phyloP scores from a whole-genome alignment of 2,888 invertebrate genomes.

The Hyalella azteca region DNA sequence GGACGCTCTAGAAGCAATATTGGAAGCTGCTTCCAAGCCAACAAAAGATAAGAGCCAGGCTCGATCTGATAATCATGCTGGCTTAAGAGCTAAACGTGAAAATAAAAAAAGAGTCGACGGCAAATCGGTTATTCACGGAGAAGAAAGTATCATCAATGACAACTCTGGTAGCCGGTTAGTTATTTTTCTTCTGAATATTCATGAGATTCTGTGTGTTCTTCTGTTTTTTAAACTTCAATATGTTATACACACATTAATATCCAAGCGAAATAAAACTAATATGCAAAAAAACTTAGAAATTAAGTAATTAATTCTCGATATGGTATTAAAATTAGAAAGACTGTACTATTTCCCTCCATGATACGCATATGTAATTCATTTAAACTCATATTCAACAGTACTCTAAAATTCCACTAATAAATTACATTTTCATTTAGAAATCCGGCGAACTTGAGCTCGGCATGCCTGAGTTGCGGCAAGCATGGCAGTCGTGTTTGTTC shows the following conservation, averaged over 20 bases:
- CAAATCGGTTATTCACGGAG: not conserved
- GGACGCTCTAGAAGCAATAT: constrained; percentile 49
- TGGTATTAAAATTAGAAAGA: too few relatives aligned
- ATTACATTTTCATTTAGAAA: too few relatives aligned
- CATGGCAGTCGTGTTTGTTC: too few relatives aligned
- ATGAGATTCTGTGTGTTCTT: not conserved
- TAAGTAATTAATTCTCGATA: too few relatives aligned
- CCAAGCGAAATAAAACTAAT: too few relatives aligned
- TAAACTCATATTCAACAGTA: not conserved
- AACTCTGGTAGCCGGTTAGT: not conserved
- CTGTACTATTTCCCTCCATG: too few relatives aligned
- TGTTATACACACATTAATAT: too few relatives aligned
- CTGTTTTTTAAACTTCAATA: not conserved
- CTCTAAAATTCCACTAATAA: not conserved
- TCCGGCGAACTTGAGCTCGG: too few relatives aligned
- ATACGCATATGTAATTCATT: too few relatives aligned
- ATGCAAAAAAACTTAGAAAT: too few relatives aligned
- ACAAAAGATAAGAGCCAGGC: not conserved
- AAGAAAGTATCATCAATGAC: not conserved
- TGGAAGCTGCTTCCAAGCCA: not conserved
- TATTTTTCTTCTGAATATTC: not conserved
- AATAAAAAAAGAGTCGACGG: not conserved
- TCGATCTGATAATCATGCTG: not conserved
- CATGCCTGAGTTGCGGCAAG: too few relatives aligned
- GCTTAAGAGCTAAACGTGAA: not conserved